Evolutionary conservation across 2,113 vertebrate genomes (phyloP).

Genomic region (Panurus biarmicus): DNA sequence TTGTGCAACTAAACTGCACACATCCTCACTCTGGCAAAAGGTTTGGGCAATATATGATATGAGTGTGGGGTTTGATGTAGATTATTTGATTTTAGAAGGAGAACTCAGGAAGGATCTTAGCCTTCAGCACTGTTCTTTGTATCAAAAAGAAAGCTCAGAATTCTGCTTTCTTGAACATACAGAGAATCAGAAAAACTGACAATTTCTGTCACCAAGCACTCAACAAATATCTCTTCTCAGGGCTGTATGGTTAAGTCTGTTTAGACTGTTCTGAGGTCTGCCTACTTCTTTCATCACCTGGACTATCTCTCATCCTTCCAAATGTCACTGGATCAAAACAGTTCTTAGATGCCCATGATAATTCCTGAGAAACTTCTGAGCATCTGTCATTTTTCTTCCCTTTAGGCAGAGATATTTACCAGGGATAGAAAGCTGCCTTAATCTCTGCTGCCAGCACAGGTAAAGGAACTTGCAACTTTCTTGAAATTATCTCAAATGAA

Average conservation of each 20-base stretch:
- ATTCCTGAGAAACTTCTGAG: background rate
- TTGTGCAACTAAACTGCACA: background rate
- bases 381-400: background rate
- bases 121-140: background rate
- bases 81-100: background rate
- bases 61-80: background rate
- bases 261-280: background rate
- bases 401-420: background rate
- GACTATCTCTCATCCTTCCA: background rate
- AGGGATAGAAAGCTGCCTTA: background rate
- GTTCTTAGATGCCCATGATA: background rate
- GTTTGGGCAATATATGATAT: rapidly evolving
- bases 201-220: background rate
- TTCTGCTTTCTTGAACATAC: background rate
- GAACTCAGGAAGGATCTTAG: background rate
- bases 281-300: background rate
- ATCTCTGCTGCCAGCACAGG: background rate
- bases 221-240: background rate
- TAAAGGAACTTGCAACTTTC: background rate
- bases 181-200: background rate
- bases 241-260: background rate
- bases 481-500: background rate
- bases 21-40: background rate
- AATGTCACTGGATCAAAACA: background rate
- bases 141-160: background rate